phyloP scores from a whole-genome alignment of 2,797 vertebrate genomes.

The Anas bahamensis region DNA sequence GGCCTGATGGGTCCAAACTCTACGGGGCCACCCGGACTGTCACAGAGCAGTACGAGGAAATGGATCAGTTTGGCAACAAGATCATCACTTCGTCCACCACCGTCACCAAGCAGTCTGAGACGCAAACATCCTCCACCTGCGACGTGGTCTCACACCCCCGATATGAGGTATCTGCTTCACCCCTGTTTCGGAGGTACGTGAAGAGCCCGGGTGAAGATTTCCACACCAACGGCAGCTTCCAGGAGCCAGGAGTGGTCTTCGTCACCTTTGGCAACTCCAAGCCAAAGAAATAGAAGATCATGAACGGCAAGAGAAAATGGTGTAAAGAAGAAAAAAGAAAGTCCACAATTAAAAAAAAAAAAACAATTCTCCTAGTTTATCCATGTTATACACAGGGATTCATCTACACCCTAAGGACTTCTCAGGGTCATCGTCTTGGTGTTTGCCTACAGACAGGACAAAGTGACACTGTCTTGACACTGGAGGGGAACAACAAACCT shows the following conservation, averaged over 20 bases:
- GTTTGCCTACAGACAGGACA: background rate
- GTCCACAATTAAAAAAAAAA: background rate
- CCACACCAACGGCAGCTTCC: constrained; percentile 53
- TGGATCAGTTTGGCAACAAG: constrained; percentile 82
- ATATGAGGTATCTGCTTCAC: constrained; percentile 76
- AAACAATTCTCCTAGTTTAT: background rate
- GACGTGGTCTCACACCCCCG: constrained; percentile 70
- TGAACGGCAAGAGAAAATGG: background rate
- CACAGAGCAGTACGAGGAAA: constrained; percentile 86
- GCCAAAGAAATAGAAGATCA: constrained; percentile 55
- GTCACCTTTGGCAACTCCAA: constrained; percentile 74
- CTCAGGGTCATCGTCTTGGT: background rate
- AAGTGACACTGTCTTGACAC: background rate
- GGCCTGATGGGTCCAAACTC: constrained; percentile 72
- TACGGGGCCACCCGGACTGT: constrained; percentile 79
- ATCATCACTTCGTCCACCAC: constrained; percentile 85
- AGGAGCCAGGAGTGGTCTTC: constrained; percentile 72
- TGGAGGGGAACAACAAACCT: background rate
- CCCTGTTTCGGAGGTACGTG: constrained; percentile 75
- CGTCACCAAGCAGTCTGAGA: constrained; percentile 83
- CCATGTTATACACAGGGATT: background rate
- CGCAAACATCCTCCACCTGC: constrained; percentile 56
- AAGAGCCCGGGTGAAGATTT: constrained; percentile 69
- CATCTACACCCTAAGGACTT: background rate
- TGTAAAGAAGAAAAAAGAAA: background rate